These are phyloP conservation scores for Mesoclemmys tuberculata DNA, from an alignment of 2,113 vertebrate genomes.

Conservation along the genomic window DNA sequence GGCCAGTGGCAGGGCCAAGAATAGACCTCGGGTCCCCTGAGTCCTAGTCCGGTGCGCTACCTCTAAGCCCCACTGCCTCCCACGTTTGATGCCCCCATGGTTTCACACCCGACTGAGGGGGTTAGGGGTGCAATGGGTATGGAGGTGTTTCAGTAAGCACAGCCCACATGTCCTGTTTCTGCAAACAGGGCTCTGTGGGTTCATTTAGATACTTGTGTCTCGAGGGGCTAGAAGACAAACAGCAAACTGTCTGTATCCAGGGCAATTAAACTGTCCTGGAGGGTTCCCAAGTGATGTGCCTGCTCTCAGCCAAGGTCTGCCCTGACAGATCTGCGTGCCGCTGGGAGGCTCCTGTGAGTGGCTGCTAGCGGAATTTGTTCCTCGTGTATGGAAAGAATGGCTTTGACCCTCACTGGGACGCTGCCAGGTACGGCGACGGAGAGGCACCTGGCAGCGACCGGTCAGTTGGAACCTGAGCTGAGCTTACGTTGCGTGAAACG, in stretches of 20 bases:
- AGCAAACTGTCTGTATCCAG: background rate
- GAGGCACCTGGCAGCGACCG: conserved; percentile 40
- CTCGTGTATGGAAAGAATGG: background rate
- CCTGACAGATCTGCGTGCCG: fast-evolving
- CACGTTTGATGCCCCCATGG: background rate
- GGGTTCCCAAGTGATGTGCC: background rate
- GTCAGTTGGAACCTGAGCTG: background rate
- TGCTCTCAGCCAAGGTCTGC: background rate
- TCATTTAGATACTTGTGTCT: background rate
- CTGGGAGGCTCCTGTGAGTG: background rate
- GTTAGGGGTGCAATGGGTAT: background rate
- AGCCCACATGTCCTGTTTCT: background rate
- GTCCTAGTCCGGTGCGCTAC: background rate
- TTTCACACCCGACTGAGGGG: too few relatives aligned
- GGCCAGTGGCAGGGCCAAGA: too few relatives aligned
- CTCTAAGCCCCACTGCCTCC: background rate
- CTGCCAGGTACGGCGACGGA: background rate
- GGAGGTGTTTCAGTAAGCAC: background rate
- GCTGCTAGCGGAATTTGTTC: background rate
- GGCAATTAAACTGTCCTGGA: background rate
- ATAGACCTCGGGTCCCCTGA: background rate
- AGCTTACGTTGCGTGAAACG: background rate
- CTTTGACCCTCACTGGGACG: conserved; percentile 23
- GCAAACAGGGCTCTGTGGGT: background rate
- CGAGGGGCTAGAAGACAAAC: background rate